phyloP scores from a whole-genome alignment of 2,797 vertebrate genomes.

The Eutrigla gurnardus region DNA sequence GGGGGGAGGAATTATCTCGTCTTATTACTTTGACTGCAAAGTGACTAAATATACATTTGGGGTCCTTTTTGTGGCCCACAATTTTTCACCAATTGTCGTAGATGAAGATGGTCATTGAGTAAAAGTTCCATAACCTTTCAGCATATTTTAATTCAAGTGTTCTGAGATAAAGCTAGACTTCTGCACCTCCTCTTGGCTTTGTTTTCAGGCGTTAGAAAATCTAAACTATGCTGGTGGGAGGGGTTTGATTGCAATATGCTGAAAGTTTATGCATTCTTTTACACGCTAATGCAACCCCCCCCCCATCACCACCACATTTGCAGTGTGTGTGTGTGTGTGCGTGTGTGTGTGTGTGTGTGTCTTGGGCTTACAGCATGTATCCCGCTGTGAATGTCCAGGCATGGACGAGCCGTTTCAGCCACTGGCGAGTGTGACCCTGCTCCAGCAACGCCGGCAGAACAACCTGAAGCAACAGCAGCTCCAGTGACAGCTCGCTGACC shows the following conservation, averaged over 20 bases:
- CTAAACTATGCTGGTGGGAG: too few species aligned
- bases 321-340: not conserved
- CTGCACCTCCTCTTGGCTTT: not conserved
- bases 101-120: not conserved
- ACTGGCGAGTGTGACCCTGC: conserved; percentile 95
- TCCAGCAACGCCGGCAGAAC: conserved; percentile 93
- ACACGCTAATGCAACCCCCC: too few species aligned
- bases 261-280: too few species aligned
- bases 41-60: too few species aligned
- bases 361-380: conserved; percentile 89
- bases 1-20: not conserved
- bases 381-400: conserved; percentile 96
- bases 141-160: not conserved
- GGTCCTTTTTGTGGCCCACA: not conserved
- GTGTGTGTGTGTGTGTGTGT: conserved; percentile 38
- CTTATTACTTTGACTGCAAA: not conserved
- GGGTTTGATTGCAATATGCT: not conserved
- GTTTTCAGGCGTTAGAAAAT: not conserved
- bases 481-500: conserved; percentile 85
- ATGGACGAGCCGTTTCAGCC: conserved; percentile 95
- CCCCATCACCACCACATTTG: too few species aligned
- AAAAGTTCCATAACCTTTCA: not conserved
- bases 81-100: not conserved
- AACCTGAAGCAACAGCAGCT: conserved; percentile 93
- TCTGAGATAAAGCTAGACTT: not conserved